Base-by-base conservation (phyloP, 2,888 invertebrate species). In the Campoplex nolae region DNA sequence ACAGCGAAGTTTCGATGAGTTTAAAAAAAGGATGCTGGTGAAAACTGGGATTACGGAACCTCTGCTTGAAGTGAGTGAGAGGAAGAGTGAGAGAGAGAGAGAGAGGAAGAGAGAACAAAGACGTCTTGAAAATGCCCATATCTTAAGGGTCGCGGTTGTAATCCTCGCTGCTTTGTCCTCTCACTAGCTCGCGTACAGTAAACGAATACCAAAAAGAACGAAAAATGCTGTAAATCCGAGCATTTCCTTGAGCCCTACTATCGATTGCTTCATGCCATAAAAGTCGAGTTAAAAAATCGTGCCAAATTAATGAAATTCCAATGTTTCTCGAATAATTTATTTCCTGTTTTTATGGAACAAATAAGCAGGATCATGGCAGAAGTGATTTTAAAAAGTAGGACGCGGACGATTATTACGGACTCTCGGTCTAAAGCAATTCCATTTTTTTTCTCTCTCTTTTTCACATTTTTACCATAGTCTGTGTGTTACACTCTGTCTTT, bases 91-190 rank as follows among this genome's bases (percentile, higher is more conserved):
- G 38, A 38, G 38, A 38, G 38, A 38, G 38, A 6, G 38, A 6
- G 38, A 6, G 38, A 6, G 38, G 38, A 38, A 38, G 6, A 38
- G 23, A 18, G 51, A 65, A 86, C 85, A 83, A 86, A 83, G 85
- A 74, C 70, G 42, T 80, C 74, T 86, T 79, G 23, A 32, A 78
- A 67, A 83, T 62, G 56, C 70, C 54, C 75, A 42, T 79, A 83
- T 83, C 79, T 79, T 32, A 62, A 58, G 82, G 70, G 75, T 70
- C 32, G 68, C 42, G 58, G 35, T 83, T 83, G 83, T 86, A 86
- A 76, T 86, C 75, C 78, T 23, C 75, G 68, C 28, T 78, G 79
- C 82, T 86, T 86, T 86, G 82, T 79, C 70, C 83, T 82, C 51
- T 38, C 82, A 82, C 82, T 42, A 67, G 77, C 70, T 68, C 45